Percentiles rank a stretch among this genome's conserved stretches.
Evolutionary conservation across 2,113 vertebrate genomes (phyloP).

Genomic region (Suncus etruscus): DNA sequence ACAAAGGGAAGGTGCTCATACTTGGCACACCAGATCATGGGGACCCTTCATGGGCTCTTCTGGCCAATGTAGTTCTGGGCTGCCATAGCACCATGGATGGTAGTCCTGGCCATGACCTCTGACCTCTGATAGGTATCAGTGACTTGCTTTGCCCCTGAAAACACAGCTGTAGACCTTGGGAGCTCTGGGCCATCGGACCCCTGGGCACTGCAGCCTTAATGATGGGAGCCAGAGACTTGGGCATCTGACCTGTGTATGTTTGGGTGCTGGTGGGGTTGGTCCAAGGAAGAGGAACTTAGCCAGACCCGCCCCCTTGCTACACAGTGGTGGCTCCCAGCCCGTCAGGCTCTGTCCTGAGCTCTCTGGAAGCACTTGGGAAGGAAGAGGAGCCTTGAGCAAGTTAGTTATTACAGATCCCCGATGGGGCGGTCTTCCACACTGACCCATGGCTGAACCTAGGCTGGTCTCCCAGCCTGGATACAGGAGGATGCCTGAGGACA

Average conservation of each 20-base stretch:
- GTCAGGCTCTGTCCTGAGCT: not conserved
- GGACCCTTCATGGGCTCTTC: not conserved
- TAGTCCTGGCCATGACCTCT: not conserved
- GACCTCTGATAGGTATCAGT: not conserved
- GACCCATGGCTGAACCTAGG: slow-evolving; percentile 76
- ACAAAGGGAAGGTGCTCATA: no score
- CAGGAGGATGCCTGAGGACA: slow-evolving; percentile 57
- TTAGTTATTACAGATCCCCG: slow-evolving; percentile 64
- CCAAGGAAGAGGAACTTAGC: not conserved
- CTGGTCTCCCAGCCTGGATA: slow-evolving; percentile 74
- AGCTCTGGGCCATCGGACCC: not conserved
- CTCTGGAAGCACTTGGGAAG: slow-evolving; percentile 16
- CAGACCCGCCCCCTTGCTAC: not conserved
- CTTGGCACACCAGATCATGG: no score
- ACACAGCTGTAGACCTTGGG: not conserved
- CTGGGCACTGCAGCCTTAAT: not conserved
- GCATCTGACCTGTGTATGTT: not conserved
- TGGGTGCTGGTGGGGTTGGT: not conserved
- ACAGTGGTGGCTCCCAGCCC: not conserved
- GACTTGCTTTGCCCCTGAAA: not conserved
- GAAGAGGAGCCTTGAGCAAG: not conserved
- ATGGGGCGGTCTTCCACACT: slow-evolving; percentile 2
- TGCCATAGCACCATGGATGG: no score
- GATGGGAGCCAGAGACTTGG: not conserved
- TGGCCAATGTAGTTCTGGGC: not conserved